Evolutionary conservation across 2,888 invertebrate species (phyloP).

Genomic region (Ommatoiulus sabulosus): DNA sequence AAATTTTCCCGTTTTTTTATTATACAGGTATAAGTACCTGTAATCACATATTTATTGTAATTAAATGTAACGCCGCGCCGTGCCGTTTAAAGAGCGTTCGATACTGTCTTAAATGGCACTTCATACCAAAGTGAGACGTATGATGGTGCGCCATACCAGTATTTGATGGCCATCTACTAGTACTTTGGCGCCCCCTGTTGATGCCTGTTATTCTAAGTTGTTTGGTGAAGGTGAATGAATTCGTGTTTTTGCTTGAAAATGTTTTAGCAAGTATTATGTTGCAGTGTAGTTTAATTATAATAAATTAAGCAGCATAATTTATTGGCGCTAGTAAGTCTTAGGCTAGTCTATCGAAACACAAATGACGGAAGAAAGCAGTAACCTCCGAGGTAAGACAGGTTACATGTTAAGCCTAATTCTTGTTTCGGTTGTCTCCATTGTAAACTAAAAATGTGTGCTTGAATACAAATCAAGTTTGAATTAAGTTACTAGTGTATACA

Average conservation of each 20-base stretch:
- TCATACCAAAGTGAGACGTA: background rate
- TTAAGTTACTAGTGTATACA: background rate
- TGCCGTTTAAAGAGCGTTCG: no score
- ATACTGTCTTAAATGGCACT: background rate
- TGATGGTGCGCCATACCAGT: background rate
- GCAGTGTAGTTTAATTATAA: background rate
- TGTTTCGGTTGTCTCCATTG: background rate
- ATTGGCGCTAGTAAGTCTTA: background rate
- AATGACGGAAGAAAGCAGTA: slow-evolving; percentile 52
- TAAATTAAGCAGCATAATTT: background rate
- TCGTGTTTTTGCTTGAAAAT: background rate
- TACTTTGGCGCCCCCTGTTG: background rate
- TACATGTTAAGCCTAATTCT: slow-evolving; percentile 9
- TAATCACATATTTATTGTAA: no score
- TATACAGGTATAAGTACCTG: no score
- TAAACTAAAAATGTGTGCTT: background rate
- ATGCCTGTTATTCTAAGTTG: background rate
- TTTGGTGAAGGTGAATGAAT: background rate
- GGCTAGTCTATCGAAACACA: background rate
- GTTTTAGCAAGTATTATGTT: slow-evolving; percentile 27
- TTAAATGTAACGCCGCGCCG: no score
- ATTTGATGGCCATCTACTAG: background rate
- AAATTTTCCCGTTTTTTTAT: no score
- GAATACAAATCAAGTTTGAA: background rate
- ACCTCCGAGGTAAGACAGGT: slow-evolving; percentile 19